Evolutionary conservation across 2,113 vertebrate species (phyloP), one percentile per base, ranked within the genome.

Genomic region (Bos javanicus): DNA sequence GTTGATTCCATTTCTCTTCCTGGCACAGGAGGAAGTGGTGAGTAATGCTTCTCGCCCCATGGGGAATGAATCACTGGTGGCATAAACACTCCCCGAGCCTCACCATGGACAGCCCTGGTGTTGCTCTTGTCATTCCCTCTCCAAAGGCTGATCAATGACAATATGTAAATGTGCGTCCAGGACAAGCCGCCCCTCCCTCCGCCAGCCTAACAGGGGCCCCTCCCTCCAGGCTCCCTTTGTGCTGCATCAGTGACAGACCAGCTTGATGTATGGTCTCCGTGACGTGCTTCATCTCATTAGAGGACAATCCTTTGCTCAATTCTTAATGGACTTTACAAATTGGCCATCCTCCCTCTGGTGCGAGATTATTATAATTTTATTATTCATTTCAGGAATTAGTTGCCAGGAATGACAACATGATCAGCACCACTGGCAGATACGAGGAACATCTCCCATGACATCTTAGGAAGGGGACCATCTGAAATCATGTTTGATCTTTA

Each of bases 241-340:
- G 64, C 25, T 96, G 64, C 25, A 14, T 93, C 43, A 16, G 46
- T 95, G 98, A 94, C 94, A 89, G 71, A 56, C 43, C 33, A 56
- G 90, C 93, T 82, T 96, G 92, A 97, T 39, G 85, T 46, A 71
- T 17, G 5, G 89, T 83, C 96, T 98, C 93, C 95, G 82, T 88
- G 95, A 82, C 0, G 33, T 36, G 67, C 92, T 89, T 92, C 86
- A 88, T 94, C 95, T 96, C 93, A 96, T 98, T 97, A 97, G 93
- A 94, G 56, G 90, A 97, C 97, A 96, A 96, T 82, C 81, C 88
- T 95, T 43, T 57, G 85, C 95, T 95, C 95, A 4, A 4, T 92
- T 92, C 97, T 96, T 97, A 97, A 97, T 92, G 91, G 96, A 96
- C 93, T 97, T 95, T 91, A 98, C 97, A 96, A 95, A 97, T 96